Evolutionary conservation across 2,888 invertebrate species (phyloP), one percentile per base, ranked within the genome.

Genomic region (Branchellion lobata): DNA sequence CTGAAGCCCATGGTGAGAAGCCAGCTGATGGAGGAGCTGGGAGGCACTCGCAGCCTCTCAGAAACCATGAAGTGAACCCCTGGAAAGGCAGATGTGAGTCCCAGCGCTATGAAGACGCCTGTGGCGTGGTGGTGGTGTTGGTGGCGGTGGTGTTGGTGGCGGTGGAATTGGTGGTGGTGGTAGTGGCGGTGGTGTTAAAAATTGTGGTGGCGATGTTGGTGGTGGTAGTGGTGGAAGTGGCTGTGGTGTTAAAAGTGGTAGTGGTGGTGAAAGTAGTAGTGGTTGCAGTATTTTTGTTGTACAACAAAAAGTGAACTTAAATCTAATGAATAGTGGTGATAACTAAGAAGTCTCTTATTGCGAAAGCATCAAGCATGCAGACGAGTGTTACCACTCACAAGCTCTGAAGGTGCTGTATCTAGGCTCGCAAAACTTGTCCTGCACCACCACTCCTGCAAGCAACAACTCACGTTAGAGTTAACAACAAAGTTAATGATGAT

Each of bases 91-190:
- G 96, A 96, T 80, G 93, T 94, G 84, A 95, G 89, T 24, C 96
- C 97, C 88, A 97, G 96, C 79, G 93, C 93, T 91, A 95, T 93
- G 87, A 97, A 97, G 80, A 96, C 93, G 81, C 92, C 90, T 89
- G 40, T 40, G 40, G 5, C 3, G 61, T 57, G 61, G 61, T 8
- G 47, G 8, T 47, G 18, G 47, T 47, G 47, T 14, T 47, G 8
- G 8, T 47, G 47, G 8, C 11, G 47, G 18, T 47, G 47, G 47
- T 8, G 47, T 47, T 47, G n/a, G 40, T 40, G 40, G 5, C 3
- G 61, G 5, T 5, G 61, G 40, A 40, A 40, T 40, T 40, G 40
- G 40, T 8, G 40, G 40, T 14, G 40, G 14, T 40, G n/a, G n/a
- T n/a, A n/a, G 14, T 40, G 40, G 14, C 40, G 40, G 40, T 40